Percentiles rank a stretch among this genome's conserved stretches.
These are phyloP conservation scores for Percopsis omiscomaycus DNA, from an alignment of 2,797 vertebrate species.

Conservation along the genomic window DNA sequence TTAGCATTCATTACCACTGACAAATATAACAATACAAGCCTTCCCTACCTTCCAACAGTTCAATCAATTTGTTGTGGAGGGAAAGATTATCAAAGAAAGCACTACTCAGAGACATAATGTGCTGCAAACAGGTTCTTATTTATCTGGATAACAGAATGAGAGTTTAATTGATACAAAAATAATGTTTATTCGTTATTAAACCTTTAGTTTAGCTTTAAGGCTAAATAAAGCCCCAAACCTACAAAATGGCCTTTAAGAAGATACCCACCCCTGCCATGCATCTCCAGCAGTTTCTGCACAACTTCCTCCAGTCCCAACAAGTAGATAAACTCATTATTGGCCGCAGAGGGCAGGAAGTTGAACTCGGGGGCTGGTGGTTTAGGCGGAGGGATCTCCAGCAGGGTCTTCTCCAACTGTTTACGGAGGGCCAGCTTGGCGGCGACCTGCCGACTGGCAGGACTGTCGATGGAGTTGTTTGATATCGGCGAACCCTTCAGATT, in stretches of 20 bases:
- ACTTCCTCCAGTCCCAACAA: conserved; percentile 96
- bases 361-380: conserved; percentile 94
- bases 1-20: background rate
- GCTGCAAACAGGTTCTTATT: too few relatives aligned
- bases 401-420: conserved; percentile 96
- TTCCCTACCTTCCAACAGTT: too few relatives aligned
- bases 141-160: background rate
- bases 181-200: background rate
- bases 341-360: conserved; percentile 95
- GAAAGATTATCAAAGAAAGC: too few relatives aligned
- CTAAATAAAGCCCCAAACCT: background rate
- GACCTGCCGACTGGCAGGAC: conserved; percentile 91
- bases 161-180: background rate
- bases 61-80: background rate
- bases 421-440: conserved; percentile 93
- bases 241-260: background rate
- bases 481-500: conserved; percentile 84
- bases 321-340: conserved; percentile 99
- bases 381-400: conserved; percentile 95
- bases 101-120: too few relatives aligned
- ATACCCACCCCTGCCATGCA: conserved; percentile 84
- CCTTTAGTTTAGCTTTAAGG: background rate
- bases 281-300: conserved; percentile 95
- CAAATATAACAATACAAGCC: background rate
- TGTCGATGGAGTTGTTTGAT: conserved; percentile 82